Conservation (phyloP, 2,797 vertebrate species). For the Denticeps clupeoides region DNA sequence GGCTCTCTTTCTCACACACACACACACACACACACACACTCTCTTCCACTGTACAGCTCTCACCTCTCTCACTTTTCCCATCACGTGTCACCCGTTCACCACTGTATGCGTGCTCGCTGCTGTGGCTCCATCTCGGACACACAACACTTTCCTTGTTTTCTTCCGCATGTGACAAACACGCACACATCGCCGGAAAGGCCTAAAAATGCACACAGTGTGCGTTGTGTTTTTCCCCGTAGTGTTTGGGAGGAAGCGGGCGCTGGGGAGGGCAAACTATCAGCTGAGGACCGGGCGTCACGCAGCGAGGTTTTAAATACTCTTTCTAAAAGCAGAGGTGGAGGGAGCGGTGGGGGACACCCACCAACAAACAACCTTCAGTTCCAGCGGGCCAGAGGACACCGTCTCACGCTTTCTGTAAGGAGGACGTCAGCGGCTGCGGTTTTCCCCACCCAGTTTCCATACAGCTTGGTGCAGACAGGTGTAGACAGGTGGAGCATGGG, state of each 20-base stretch:
- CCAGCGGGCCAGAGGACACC: not conserved
- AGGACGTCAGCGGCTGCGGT: not conserved
- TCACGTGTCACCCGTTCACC: not conserved
- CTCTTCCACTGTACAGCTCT: conserved; percentile 1
- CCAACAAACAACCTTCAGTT: too few relatives aligned
- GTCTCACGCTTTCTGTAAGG: not conserved
- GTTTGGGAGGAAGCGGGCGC: conserved; percentile 27
- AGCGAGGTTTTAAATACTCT: conserved; percentile 39
- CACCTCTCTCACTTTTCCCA: not conserved
- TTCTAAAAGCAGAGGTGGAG: conserved; percentile 47
- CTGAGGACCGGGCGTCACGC: conserved; percentile 41
- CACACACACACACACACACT: conserved; percentile 1
- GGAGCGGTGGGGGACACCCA: not conserved
- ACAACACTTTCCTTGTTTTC: too few relatives aligned
- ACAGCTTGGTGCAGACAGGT: too few relatives aligned
- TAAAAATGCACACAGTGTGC: too few relatives aligned
- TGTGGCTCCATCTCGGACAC: not conserved
- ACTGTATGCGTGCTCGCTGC: not conserved
- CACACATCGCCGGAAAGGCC: too few relatives aligned
- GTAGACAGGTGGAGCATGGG: too few relatives aligned
- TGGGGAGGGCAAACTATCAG: conserved; percentile 55
- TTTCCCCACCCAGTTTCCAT: too few relatives aligned
- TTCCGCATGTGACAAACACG: too few relatives aligned
- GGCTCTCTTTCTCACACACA: not conserved
- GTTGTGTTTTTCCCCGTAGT: too few relatives aligned